Base-by-base conservation (phyloP, 2,797 vertebrate species). In the Adrianichthys oophorus region DNA sequence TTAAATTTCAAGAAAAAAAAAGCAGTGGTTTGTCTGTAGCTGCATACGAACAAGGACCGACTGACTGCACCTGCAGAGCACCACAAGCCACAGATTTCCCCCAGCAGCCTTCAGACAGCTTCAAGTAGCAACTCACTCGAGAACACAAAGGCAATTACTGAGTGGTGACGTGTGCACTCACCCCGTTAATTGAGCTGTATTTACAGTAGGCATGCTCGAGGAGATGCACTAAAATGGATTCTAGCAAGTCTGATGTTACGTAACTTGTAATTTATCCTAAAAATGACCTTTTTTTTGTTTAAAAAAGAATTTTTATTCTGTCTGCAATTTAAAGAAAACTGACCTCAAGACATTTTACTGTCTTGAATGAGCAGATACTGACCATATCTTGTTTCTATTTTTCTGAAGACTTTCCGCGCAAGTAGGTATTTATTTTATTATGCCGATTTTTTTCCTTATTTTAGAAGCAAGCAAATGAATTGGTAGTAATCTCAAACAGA, bases 41-140 rank as follows among this genome's bases (percentile, higher is more conserved):
- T 56, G 56, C 54, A n/a, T 68, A 52, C 54, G 50, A 70, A 64
- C 53, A 66, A 69, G 18, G n/a, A 45, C 41, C 76, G 76, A 32
- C 23, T 62, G 47, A 83, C 76, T 59, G 68, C 77, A 84, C 76
- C 81, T 87, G 84, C 63, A 77, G 43, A 10, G 3, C 55, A 40
- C 52, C 62, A 56, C 64, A 67, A 70, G 54, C 69, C 59, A 18
- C 72, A 70, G 44, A 62, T 41, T 32, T 50, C 56, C 4, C 24
- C 40, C 65, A 55, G 23, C 41, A 52, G 32, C 26, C 41, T 32
- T 2, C 47, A 75, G 52, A 60, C 19, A 4, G 5, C 49, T 46
- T 66, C 41, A 60, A 68, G 61, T 57, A 65, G 49, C 61, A 62
- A 46, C 57, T 66, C 52, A 55, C 59, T 58, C 55, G 12, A 53